These are phyloP conservation scores for Cephus sareptanus DNA, from an alignment of 2,888 invertebrate species.

Conservation along the genomic window DNA sequence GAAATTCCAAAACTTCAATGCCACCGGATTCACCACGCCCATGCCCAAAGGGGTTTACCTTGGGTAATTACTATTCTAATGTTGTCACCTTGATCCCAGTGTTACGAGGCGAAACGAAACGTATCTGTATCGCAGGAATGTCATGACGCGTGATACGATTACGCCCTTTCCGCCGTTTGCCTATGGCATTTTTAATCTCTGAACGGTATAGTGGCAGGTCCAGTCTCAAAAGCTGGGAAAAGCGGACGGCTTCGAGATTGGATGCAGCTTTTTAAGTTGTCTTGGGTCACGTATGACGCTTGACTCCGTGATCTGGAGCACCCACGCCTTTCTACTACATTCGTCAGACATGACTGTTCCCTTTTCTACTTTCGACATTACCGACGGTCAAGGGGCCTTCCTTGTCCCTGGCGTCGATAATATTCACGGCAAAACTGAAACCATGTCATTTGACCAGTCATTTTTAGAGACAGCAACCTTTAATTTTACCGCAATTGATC, in stretches of 20 bases:
- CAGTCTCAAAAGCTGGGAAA: neutral
- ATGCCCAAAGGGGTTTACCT: constrained; percentile 20
- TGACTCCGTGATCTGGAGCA: constrained; percentile 24
- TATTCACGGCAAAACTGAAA: neutral
- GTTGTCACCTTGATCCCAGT: constrained; percentile 33
- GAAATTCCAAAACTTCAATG: constrained; percentile 1
- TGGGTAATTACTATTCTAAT: neutral
- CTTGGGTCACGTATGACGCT: constrained; percentile 19
- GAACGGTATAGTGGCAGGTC: neutral
- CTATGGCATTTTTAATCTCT: neutral
- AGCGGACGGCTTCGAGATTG: no score
- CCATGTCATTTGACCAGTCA: neutral
- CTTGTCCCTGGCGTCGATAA: neutral
- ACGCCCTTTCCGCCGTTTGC: neutral
- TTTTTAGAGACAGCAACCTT: neutral
- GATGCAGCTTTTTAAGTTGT: neutral
- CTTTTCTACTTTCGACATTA: constrained; percentile 1
- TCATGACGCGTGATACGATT: neutral
- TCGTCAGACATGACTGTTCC: neutral
- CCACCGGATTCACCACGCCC: constrained; percentile 28
- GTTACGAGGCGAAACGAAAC: constrained; percentile 2
- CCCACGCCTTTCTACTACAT: constrained; percentile 21
- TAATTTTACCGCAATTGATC: neutral
- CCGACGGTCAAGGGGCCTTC: neutral
- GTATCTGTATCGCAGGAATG: neutral